Evolutionary conservation across 2,797 vertebrate species (phyloP).

Genomic region (Sebastes kiyomatsui): DNA sequence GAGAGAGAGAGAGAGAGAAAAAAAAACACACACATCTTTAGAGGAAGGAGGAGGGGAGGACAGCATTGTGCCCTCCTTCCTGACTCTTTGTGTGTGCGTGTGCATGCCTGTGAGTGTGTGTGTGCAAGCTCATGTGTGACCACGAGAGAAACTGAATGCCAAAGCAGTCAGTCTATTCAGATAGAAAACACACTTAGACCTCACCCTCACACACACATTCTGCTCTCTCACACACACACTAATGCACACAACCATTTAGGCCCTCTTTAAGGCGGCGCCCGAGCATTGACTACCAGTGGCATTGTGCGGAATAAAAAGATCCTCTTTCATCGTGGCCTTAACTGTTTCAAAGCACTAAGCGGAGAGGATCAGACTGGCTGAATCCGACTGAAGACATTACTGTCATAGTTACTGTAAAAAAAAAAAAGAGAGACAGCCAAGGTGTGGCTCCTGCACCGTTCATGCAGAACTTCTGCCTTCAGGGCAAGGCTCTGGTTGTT

Average conservation of each 20-base stretch:
- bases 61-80: conserved; percentile 83
- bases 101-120: conserved; percentile 31
- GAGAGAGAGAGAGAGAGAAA: neutral
- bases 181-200: conserved; percentile 69
- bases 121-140: conserved; percentile 67
- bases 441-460: conserved; percentile 62
- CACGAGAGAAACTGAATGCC: conserved; percentile 72
- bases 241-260: conserved; percentile 64
- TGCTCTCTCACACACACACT: conserved; percentile 19
- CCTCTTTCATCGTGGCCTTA: conserved; percentile 75
- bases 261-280: conserved; percentile 65
- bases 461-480: conserved; percentile 56
- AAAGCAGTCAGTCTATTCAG: conserved; percentile 75
- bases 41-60: conserved; percentile 81
- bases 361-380: conserved; percentile 73
- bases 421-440: conserved; percentile 49
- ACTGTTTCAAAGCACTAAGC: conserved; percentile 77
- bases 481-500: conserved; percentile 60
- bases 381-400: conserved; percentile 74
- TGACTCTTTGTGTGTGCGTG: conserved; percentile 77
- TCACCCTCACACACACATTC: conserved; percentile 55
- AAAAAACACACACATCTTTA: conserved; percentile 73
- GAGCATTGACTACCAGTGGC: conserved; percentile 69
- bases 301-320: conserved; percentile 76
- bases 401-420: conserved; percentile 71